phyloP scores from a whole-genome alignment of 2,797 vertebrate species.

The Anolis apletophallus region DNA sequence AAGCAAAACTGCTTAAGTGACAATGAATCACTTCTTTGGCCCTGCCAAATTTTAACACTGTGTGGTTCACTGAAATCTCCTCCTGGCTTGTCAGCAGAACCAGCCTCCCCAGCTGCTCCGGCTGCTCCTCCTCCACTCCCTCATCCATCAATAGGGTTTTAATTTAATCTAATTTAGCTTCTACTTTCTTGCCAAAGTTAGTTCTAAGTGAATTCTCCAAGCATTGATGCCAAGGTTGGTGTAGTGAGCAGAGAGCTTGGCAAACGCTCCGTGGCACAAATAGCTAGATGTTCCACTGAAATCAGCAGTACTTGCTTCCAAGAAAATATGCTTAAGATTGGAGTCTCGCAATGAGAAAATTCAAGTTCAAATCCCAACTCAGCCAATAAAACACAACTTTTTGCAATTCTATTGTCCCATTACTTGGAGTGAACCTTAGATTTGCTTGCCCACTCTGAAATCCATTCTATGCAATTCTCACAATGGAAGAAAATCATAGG shows the following conservation, averaged over 20 bases:
- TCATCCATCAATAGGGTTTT: conserved; percentile 4
- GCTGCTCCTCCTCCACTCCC: neutral
- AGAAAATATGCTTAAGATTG: conserved; percentile 5
- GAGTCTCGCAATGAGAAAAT: conserved; percentile 7
- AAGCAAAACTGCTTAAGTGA: conserved; percentile 20
- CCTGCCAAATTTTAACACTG: neutral
- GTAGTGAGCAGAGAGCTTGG: conserved; percentile 12
- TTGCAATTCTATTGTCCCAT: neutral
- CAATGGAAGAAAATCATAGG: neutral
- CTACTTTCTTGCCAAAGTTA: conserved; percentile 20
- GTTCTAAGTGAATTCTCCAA: conserved; percentile 21
- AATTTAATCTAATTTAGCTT: conserved; percentile 35
- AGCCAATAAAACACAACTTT: neutral
- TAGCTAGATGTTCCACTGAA: conserved; percentile 19
- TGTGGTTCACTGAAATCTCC: neutral
- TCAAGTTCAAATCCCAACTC: conserved; percentile 4
- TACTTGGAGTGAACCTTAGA: neutral
- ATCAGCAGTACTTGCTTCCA: conserved; percentile 18
- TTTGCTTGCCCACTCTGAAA: neutral
- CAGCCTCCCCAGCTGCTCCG: neutral
- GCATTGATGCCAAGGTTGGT: conserved; percentile 4
- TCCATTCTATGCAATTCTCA: neutral
- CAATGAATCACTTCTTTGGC: neutral
- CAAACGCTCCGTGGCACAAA: neutral
- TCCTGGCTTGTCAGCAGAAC: neutral